phyloP scores from a whole-genome alignment of 2,113 vertebrate genomes.

The Xyliphius kryptos region DNA sequence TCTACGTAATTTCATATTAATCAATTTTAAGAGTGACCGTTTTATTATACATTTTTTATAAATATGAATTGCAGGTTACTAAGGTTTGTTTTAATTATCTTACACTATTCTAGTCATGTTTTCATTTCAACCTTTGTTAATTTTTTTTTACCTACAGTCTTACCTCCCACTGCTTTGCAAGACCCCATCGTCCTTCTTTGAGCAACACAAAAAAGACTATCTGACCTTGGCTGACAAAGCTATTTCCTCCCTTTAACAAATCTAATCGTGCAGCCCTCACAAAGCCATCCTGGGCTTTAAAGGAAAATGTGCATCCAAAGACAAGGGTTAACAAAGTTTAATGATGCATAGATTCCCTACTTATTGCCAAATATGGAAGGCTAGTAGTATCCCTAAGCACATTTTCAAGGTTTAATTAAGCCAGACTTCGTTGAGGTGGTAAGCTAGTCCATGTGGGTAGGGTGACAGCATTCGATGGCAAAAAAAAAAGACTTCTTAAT shows the following conservation, averaged over 20 bases:
- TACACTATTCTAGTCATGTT: neutral
- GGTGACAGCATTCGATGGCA: too few species aligned
- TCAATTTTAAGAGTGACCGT: too few species aligned
- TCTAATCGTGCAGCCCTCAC: constrained; percentile 26
- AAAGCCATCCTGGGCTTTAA: constrained; percentile 34
- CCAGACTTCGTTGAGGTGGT: too few species aligned
- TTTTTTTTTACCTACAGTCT: too few species aligned
- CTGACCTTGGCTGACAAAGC: constrained; percentile 32
- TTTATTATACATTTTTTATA: too few species aligned
- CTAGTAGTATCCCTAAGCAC: too few species aligned
- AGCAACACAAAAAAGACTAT: constrained; percentile 37
- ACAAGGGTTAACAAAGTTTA: constrained; percentile 31
- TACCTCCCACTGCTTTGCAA: constrained; percentile 3
- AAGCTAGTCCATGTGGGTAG: too few species aligned
- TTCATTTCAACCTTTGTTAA: neutral
- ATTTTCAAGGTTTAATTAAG: too few species aligned
- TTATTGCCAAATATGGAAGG: too few species aligned
- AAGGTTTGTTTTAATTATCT: constrained; percentile 6
- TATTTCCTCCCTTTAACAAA: constrained; percentile 45
- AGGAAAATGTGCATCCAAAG: constrained; percentile 49
- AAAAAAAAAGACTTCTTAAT: too few species aligned
- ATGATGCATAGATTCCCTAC: neutral
- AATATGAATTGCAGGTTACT: too few species aligned
- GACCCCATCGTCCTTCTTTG: constrained; percentile 33
- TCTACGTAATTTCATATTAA: constrained; percentile 27